Evolutionary conservation across 2,113 vertebrate genomes (phyloP).

Genomic region (Saccopteryx leptura): DNA sequence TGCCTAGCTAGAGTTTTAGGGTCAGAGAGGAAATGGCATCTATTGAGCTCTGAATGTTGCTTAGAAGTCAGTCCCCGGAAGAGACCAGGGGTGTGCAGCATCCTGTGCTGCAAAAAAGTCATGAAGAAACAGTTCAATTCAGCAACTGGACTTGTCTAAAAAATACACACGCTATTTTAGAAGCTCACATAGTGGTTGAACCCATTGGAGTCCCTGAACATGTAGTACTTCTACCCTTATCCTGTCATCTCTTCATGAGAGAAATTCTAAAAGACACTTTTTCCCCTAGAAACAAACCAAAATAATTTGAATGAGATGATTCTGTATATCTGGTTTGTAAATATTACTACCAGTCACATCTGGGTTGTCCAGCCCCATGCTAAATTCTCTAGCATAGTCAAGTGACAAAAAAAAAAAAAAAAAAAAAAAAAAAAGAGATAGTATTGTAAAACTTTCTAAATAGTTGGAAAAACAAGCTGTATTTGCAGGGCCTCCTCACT

Average conservation of each 20-base stretch:
- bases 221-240: background rate
- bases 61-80: background rate
- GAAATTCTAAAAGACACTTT: background rate
- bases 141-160: background rate
- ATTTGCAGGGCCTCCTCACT: background rate
- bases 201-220: background rate
- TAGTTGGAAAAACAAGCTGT: background rate
- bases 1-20: background rate
- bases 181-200: background rate
- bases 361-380: background rate
- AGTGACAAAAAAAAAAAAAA: conserved; percentile 6
- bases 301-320: background rate
- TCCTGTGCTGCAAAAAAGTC: background rate
- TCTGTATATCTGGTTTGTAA: conserved; percentile 3
- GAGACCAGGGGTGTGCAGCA: background rate
- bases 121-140: background rate
- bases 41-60: background rate
- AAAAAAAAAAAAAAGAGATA: background rate
- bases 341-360: background rate
- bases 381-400: background rate
- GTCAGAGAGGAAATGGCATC: background rate
- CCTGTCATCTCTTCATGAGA: background rate
- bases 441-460: background rate
- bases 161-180: background rate
- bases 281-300: background rate